Evolutionary conservation across 2,113 vertebrate genomes (phyloP).

Genomic region (Pao palembangensis): DNA sequence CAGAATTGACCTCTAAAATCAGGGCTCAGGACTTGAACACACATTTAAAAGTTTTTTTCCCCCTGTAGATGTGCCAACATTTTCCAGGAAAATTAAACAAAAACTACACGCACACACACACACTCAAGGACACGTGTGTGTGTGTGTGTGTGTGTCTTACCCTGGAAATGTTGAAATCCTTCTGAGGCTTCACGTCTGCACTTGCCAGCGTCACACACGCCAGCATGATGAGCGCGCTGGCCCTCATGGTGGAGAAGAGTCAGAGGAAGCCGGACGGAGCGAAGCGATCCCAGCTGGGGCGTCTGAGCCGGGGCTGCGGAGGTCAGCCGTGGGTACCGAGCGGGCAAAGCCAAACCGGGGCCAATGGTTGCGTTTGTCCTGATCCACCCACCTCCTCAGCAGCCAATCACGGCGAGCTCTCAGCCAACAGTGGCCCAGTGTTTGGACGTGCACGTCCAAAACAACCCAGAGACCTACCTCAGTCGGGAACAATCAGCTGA

Average conservation of each 20-base stretch:
- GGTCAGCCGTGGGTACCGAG: slow-evolving; percentile 27
- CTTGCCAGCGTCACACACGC: slow-evolving; percentile 38
- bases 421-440: slow-evolving; percentile 46
- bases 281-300: slow-evolving; percentile 5
- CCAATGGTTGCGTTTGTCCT: slow-evolving; percentile 52
- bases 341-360: slow-evolving; percentile 36
- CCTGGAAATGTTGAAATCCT: slow-evolving; percentile 71
- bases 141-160: slow-evolving; percentile 49
- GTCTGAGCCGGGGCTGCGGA: slow-evolving; percentile 20
- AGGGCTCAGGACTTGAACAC: neutral
- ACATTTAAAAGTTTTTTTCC: no score
- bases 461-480: no score
- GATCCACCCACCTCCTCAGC: slow-evolving; percentile 54
- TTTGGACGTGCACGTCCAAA: slow-evolving; percentile 2
- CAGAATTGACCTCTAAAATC: no score
- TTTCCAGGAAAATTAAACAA: neutral
- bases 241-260: slow-evolving; percentile 61
- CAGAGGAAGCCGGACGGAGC: neutral
- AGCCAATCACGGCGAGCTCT: slow-evolving; percentile 54
- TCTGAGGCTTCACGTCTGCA: slow-evolving; percentile 68
- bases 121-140: neutral
- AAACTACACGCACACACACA: neutral
- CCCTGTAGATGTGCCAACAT: no score
- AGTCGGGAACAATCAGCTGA: neutral
- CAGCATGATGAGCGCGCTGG: slow-evolving; percentile 55